Evolutionary conservation across 2,113 vertebrate genomes (phyloP), one percentile per base, ranked within the genome.

Genomic region (Brachirus orientalis): DNA sequence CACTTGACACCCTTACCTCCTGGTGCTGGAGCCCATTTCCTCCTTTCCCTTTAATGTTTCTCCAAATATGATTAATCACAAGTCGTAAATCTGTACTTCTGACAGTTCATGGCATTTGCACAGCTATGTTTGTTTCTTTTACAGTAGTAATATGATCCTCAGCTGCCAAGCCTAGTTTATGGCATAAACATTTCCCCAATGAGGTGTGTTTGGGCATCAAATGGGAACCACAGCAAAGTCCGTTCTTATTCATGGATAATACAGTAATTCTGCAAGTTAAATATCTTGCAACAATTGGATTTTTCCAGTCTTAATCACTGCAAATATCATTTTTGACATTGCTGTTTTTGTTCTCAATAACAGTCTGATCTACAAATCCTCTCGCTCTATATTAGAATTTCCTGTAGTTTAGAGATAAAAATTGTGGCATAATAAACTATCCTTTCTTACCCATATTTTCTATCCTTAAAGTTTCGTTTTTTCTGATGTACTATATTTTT

Each of bases 1-100:
- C 86, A 88, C 83, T 88, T 90, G 87, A 92, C 90, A 86, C 84
- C 69, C 79, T 90, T 86, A 86, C 85, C 85, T 90, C 86, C 80
- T 79, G 82, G 85, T 84, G 86, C 86, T 69, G 80, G 69, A 89
- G 86, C 85, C 82, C 53, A 69, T 82, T 78, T 79, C 80, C 79
- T 83, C 81, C 86, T 87, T 78, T 89, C 76, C 84, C 87, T 92
- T 91, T 90, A 90, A 92, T 91, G 88, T 91, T 90, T 71, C 70
- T 90, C 84, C 89, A 92, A 90, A 91, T 90, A 87, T 85, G 90
- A 91, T 92, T 91, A 88, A 89, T 86, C 84, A 87, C 85, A 50
- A 75, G 73, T 67, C 37, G 61, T 78, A 78, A 86, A 88, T 76
- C 50, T 77, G 61, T 72, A 73, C 80, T 54, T 80, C 85, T 88